Evolutionary conservation across 1,140 invertebrate genomes (phyloP), one percentile per base, ranked within the genome.

Genomic region (Pseudomyrmex flavicornis): DNA sequence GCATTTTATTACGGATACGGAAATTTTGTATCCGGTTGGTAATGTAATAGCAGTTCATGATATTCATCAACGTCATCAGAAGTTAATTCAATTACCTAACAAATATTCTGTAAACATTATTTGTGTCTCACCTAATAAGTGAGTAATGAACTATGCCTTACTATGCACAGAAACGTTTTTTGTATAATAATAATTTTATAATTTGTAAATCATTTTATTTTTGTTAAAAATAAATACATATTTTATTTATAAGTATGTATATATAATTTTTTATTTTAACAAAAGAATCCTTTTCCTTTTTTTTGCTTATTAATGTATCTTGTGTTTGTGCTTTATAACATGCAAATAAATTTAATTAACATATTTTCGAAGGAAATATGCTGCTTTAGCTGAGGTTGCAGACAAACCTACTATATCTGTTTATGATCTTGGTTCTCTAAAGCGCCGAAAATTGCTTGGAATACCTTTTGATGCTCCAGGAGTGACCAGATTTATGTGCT

Each of bases 21-120:
- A 97, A 85, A 93, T 97, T 50, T 91, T 97, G 15, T 97, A 97
- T 91, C 96, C 96, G 0, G 96, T 96, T 35, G 96, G 96, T 12
- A 95, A 95, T 74, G 95, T 96, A 7, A 92, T 97, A 44, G 94
- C 95, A 2, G 90, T 97, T 63, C 96, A 97, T 82, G 96, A 97
- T 90, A 95, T 95, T 80, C 84, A 88, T 9, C 93, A 95, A 76
- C 84, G 88, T 82, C 86, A 88, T 12, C 95, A 95, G 79, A 92
- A 85, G 70, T 90, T 94, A 15, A 92, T 95, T 76, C 86, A 91
- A 63, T 87, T 96, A 84, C 74, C 95, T 89, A 93, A 95, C 91
- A 95, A 95, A 52, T 89, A 93, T 77, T 89, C 93, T 69, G 90
- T 95, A 46, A 96, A 95, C 77, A 94, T 95, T n/a, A 94, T 97